A percentile compares a stretch with the other conserved stretches of the same genome.
Evolutionary conservation across 2,888 invertebrate genomes (phyloP).

Genomic region (Macaria notata): DNA sequence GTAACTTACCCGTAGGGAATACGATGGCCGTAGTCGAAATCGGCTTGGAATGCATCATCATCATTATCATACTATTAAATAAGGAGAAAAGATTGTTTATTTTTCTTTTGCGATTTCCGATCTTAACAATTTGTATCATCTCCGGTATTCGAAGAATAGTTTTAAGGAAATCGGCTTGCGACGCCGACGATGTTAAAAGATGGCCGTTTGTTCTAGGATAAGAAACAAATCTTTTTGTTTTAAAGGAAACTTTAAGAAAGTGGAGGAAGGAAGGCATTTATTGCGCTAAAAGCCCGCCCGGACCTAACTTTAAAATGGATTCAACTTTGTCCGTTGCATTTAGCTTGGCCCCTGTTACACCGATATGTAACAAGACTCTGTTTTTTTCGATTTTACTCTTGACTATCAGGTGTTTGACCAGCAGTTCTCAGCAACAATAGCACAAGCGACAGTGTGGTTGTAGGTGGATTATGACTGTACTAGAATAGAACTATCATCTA

Average conservation of each 20-base stretch:
- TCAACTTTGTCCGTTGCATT: constrained; percentile 80
- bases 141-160: constrained; percentile 21
- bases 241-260: constrained; percentile 79
- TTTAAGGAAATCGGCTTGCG: constrained; percentile 9
- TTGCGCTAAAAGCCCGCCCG: constrained; percentile 78
- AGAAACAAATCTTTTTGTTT: constrained; percentile 78
- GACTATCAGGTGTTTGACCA: too few species aligned
- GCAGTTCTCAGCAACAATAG: too few species aligned
- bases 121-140: too few species aligned
- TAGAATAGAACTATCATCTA: too few species aligned
- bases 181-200: constrained; percentile 39
- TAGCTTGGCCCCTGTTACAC: constrained; percentile 57
- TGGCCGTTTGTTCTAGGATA: constrained; percentile 67
- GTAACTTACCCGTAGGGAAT: too few species aligned
- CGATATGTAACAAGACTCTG: constrained; percentile 34
- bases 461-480: too few species aligned
- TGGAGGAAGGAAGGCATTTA: constrained; percentile 80
- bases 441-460: too few species aligned
- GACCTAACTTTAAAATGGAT: constrained; percentile 81
- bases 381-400: background rate
- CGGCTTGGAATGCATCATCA: too few species aligned
- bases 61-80: too few species aligned
- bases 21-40: too few species aligned
- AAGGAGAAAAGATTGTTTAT: too few species aligned
- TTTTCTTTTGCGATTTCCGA: too few species aligned